Evolutionary conservation across 2,113 vertebrate genomes (phyloP).

Genomic region (Nothobranchius kuhntae): DNA sequence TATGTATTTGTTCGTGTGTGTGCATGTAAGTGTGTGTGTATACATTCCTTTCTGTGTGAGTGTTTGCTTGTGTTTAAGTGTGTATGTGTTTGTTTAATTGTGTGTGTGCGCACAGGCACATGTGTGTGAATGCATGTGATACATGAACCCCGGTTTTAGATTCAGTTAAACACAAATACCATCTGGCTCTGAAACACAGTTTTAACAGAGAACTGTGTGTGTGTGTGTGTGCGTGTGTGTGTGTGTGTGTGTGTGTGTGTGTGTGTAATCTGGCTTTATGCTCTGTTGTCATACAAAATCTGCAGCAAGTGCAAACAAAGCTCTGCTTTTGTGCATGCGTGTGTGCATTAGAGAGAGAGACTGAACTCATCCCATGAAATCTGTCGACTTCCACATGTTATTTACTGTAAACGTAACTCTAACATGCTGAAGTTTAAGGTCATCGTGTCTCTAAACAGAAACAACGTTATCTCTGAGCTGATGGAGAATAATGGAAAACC

Average conservation of each 20-base stretch:
- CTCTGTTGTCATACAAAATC: constrained; percentile 63
- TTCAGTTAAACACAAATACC: constrained; percentile 58
- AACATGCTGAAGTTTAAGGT: neutral
- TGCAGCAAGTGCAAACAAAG: constrained; percentile 54
- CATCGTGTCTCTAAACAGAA: neutral
- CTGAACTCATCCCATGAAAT: neutral
- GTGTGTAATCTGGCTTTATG: constrained; percentile 55
- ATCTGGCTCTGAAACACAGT: constrained; percentile 55
- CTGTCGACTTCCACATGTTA: neutral
- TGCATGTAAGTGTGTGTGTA: no score
- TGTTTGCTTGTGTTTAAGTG: neutral
- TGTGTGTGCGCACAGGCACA: no score
- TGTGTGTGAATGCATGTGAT: no score
- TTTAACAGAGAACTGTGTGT: constrained; percentile 30
- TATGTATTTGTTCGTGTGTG: no score
- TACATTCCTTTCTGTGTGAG: no score
- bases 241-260: constrained; percentile 33
- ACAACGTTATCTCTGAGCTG: no score
- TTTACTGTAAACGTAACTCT: no score
- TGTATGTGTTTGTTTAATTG: no score
- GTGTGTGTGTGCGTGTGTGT: constrained; percentile 16
- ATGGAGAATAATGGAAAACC: no score
- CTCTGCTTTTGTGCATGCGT: neutral
- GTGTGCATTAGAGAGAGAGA: no score
- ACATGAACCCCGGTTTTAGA: constrained; percentile 4